Evolutionary conservation across 1,140 invertebrate species (phyloP), one percentile per base, ranked within the genome.

Genomic region (Epicauta chinensis): DNA sequence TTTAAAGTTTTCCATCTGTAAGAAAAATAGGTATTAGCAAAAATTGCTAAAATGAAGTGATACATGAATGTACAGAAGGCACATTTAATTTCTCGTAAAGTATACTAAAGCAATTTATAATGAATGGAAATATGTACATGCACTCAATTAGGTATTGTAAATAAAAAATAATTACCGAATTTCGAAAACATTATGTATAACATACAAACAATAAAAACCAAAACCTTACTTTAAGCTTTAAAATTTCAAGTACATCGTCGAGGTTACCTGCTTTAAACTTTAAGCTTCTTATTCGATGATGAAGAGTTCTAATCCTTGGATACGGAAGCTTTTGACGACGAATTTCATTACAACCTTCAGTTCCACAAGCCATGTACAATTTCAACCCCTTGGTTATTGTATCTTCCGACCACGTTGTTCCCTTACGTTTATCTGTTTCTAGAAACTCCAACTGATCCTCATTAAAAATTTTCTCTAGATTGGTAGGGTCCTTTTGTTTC

Each of bases 341-440:
- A n/a, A 56, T 13, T 36, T 56, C 48, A 35, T 56, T 29, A 42
- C 51, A 56, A 5, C 48, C 54, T 40, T 44, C 39, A 12, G 39
- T 35, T 16, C 54, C 42, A 40, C 54, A 51, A 12, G 42, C 14
- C 41, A 51, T 44, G 42, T 56, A 56, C 35, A 56, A 16, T 38
- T 46, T 51, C 6, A 51, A 31, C 3, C 16, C 23, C 2, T 43
- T 56, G 13, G 29, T 30, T 37, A 48, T 37, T 11, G 45, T 37
- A 9, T 48, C 32, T 16, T 38, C 45, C 4, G 32, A 37, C 45
- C 45, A 48, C 35, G 17, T 14, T 16, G 7, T 37, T 23, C 35
- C 45, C 17, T 23, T 15, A 16, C 16, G 32, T 16, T 37, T 16
- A 13, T 36, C 34, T 12, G 7, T 10, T 48, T 48, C 23, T 16